phyloP scores from a whole-genome alignment of 2,113 vertebrate species.

The Atlantisia rogersi region DNA sequence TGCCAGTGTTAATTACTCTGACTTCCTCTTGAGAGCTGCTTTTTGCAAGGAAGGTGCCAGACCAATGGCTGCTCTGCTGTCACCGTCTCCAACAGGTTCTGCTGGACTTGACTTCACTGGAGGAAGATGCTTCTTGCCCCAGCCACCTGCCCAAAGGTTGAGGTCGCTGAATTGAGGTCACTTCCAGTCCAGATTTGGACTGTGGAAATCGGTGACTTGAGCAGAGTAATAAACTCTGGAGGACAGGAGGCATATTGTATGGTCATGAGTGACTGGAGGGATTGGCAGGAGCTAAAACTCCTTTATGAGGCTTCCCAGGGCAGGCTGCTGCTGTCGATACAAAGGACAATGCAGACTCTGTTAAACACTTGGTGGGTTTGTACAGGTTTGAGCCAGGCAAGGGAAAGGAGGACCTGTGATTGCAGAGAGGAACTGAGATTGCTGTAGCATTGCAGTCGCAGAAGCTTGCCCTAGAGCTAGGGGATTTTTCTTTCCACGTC shows the following conservation, averaged over 20 bases:
- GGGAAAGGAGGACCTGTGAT: background rate
- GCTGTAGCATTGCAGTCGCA: background rate
- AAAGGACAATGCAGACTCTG: constrained; percentile 57
- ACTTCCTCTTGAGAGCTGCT: background rate
- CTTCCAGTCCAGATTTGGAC: background rate
- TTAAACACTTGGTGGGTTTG: background rate
- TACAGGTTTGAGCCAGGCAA: background rate
- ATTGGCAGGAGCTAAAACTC: constrained; percentile 35
- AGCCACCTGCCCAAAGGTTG: background rate
- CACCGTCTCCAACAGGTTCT: background rate
- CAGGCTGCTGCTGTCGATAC: background rate
- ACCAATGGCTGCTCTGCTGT: background rate
- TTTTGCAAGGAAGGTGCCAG: background rate
- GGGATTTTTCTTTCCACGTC: background rate
- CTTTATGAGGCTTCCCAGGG: constrained; percentile 49
- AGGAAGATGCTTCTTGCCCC: background rate
- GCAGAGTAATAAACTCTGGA: background rate
- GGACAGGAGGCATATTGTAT: constrained; percentile 47
- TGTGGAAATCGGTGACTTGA: background rate
- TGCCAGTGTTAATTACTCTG: background rate
- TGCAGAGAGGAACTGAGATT: background rate
- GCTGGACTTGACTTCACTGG: background rate
- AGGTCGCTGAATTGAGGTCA: background rate
- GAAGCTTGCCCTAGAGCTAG: background rate
- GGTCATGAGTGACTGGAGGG: constrained; percentile 15